Evolutionary conservation across 2,797 vertebrate genomes (phyloP).

Genomic region (Labroides dimidiatus): DNA sequence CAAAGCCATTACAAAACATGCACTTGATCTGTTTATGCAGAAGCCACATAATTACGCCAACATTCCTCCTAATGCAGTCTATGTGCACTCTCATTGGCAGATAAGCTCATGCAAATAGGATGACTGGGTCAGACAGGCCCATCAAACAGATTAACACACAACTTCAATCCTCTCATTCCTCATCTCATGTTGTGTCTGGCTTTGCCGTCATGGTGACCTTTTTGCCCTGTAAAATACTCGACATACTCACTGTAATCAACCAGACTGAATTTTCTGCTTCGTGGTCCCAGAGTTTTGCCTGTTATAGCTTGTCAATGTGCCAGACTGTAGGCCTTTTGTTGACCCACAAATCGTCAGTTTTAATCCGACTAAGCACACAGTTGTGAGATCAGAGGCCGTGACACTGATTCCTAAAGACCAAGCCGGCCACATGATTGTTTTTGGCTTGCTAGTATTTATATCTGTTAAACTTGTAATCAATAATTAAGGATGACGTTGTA

Average conservation of each 20-base stretch:
- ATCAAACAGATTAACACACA: constrained; percentile 76
- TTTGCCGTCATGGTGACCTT: constrained; percentile 37
- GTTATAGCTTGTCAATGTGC: constrained; percentile 39
- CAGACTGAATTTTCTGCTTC: background rate
- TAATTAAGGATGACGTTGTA: background rate
- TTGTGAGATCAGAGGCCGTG: constrained; percentile 74
- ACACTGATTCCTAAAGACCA: constrained; percentile 62
- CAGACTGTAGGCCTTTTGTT: constrained; percentile 63
- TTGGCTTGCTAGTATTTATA: constrained; percentile 32
- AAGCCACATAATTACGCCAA: constrained; percentile 39
- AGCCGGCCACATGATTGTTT: constrained; percentile 43
- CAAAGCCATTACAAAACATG: constrained; percentile 1
- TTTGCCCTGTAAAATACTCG: constrained; percentile 23
- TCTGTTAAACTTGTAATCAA: background rate
- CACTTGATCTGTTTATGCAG: constrained; percentile 36
- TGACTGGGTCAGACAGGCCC: constrained; percentile 72
- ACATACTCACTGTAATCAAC: constrained; percentile 15
- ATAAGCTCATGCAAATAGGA: constrained; percentile 80
- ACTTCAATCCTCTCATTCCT: constrained; percentile 63
- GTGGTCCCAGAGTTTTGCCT: constrained; percentile 17
- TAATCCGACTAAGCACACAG: constrained; percentile 77
- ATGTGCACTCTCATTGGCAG: constrained; percentile 70
- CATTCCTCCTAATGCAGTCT: constrained; percentile 46
- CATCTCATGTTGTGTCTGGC: constrained; percentile 60
- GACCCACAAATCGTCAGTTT: constrained; percentile 70